These are phyloP conservation scores for Chrysodeixis includens DNA, from an alignment of 2,888 invertebrate species.

Conservation along the genomic window DNA sequence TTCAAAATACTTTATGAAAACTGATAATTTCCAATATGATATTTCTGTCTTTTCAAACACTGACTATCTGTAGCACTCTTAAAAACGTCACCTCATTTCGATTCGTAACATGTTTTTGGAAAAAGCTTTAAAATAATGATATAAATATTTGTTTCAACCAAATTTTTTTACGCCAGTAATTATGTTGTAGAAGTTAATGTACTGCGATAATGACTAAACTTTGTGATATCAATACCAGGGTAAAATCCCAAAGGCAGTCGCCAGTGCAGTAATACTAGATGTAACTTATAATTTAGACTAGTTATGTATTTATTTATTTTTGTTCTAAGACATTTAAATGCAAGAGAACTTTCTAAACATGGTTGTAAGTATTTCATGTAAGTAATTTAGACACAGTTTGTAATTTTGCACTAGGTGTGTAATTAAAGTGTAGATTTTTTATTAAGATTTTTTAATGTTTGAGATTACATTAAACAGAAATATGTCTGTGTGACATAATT, in stretches of 20 bases:
- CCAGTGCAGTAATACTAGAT: conserved; percentile 18
- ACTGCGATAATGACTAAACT: conserved; percentile 18
- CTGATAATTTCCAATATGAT: too few species aligned
- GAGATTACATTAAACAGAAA: conserved; percentile 42
- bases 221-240: conserved; percentile 38
- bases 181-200: conserved; percentile 5
- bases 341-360: conserved; percentile 29
- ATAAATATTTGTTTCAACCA: neutral
- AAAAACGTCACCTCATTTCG: conserved; percentile 24
- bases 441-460: conserved; percentile 20
- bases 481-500: conserved; percentile 35
- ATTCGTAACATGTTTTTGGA: neutral
- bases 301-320: conserved; percentile 53
- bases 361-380: conserved; percentile 26
- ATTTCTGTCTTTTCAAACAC: too few species aligned
- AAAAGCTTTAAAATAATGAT: neutral
- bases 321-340: conserved; percentile 34
- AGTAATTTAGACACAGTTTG: conserved; percentile 24
- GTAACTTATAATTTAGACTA: conserved; percentile 22
- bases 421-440: conserved; percentile 19
- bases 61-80: neutral
- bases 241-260: conserved; percentile 12
- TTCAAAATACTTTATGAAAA: too few species aligned
- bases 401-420: conserved; percentile 16
- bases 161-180: conserved; percentile 9